Percentiles rank a stretch among this genome's conserved stretches.
These are phyloP conservation scores for Lasioglossum vierecki DNA, from an alignment of 2,888 invertebrate genomes.

Conservation along the genomic window DNA sequence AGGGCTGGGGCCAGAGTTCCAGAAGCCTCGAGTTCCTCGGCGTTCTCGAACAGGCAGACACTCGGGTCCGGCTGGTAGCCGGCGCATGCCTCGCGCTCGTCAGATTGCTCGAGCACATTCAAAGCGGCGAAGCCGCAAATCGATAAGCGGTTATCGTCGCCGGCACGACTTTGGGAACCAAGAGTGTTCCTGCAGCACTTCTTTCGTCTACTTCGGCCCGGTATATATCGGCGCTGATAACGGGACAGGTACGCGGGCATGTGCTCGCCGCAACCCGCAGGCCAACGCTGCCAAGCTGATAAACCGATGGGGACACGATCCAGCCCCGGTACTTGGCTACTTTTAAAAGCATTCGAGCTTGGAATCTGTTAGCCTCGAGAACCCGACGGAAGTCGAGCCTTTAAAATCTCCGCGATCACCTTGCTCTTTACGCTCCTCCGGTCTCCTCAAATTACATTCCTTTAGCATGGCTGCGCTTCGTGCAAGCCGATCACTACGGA, in stretches of 20 bases:
- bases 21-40: slow-evolving; percentile 47
- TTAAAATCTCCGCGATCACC: background rate
- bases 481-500: background rate
- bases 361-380: background rate
- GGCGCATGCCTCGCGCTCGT: slow-evolving; percentile 73
- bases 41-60: slow-evolving; percentile 51
- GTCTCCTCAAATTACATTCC: background rate
- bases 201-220: slow-evolving; percentile 50
- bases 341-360: slow-evolving; percentile 19
- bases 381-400: background rate
- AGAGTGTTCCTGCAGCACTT: slow-evolving; percentile 35
- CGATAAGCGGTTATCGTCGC: slow-evolving; percentile 73
- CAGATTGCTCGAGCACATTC: slow-evolving; percentile 75
- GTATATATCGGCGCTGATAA: slow-evolving; percentile 64
- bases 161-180: slow-evolving; percentile 3
- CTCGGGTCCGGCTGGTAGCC: slow-evolving; percentile 59
- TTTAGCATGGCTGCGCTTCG: background rate
- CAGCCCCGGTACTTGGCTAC: slow-evolving; percentile 13
- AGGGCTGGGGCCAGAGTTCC: slow-evolving; percentile 50
- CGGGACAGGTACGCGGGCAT: slow-evolving; percentile 46
- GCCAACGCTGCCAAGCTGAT: slow-evolving; percentile 26
- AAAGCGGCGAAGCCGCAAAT: slow-evolving; percentile 72
- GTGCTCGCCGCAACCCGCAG: background rate
- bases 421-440: background rate
- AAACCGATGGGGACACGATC: slow-evolving; percentile 18